phyloP scores from a whole-genome alignment of 2,797 vertebrate genomes.

The Podargus strigoides region DNA sequence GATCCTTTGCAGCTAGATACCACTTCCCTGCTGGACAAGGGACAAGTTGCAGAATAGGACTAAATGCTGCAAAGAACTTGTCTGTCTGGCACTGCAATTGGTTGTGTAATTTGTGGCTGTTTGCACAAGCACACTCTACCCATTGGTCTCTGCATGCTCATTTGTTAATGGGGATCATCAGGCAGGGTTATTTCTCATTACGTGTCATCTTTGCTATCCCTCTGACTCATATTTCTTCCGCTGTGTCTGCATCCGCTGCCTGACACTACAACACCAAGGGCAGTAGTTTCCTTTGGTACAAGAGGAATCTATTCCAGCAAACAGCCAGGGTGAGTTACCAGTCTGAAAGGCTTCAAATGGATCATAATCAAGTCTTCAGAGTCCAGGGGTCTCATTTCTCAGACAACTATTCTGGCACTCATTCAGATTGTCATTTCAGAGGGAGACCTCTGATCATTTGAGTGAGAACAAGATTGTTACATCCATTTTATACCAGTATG shows the following conservation, averaged over 20 bases:
- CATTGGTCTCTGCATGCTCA: background rate
- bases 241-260: background rate
- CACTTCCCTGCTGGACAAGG: background rate
- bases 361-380: background rate
- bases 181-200: background rate
- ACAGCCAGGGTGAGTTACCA: background rate
- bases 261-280: background rate
- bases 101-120: slow-evolving; percentile 1
- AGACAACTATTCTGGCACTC: background rate
- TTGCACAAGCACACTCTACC: background rate
- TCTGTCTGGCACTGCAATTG: background rate
- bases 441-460: background rate
- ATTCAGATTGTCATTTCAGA: background rate
- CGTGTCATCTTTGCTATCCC: background rate
- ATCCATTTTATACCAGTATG: background rate
- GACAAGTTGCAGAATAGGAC: background rate
- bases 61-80: background rate
- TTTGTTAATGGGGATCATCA: background rate
- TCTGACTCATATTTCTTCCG: background rate
- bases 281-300: background rate
- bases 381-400: background rate
- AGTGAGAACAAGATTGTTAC: background rate
- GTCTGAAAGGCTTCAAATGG: background rate
- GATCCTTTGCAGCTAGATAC: background rate
- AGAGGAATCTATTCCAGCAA: background rate